Evolutionary conservation across 2,113 vertebrate species (phyloP).

Genomic region (Cochlearius cochlearius): DNA sequence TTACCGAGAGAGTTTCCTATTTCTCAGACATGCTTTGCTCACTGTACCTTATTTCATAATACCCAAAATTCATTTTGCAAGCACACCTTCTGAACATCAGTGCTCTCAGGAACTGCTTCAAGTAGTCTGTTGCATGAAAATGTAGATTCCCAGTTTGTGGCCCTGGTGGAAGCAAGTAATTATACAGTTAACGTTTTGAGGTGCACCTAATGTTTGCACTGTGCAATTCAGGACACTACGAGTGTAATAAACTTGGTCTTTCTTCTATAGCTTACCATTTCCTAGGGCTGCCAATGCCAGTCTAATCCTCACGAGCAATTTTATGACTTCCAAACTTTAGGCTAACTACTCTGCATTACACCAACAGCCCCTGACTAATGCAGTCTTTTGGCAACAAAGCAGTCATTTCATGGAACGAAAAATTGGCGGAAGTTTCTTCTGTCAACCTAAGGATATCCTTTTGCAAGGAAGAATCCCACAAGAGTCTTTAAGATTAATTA

Average conservation of each 20-base stretch:
- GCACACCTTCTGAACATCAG: not conserved
- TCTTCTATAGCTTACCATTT: not conserved
- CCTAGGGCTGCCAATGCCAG: not conserved
- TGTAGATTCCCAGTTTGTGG: not conserved
- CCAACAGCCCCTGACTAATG: not conserved
- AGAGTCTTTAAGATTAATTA: not conserved
- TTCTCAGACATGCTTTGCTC: not conserved
- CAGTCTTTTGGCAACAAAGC: not conserved
- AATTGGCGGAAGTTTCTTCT: not conserved
- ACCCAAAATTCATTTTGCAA: not conserved
- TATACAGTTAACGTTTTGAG: not conserved
- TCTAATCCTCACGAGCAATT: not conserved
- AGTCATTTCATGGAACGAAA: not conserved
- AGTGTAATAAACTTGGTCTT: not conserved
- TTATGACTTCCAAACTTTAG: not conserved
- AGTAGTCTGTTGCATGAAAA: not conserved
- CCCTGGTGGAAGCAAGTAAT: not conserved
- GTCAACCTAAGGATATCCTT: not conserved
- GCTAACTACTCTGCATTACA: not conserved
- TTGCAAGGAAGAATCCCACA: not conserved
- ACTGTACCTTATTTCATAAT: not conserved
- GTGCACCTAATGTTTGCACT: not conserved
- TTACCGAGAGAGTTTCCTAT: not conserved
- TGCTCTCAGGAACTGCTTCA: not conserved
- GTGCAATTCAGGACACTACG: not conserved